Evolutionary conservation across 2,888 invertebrate species (phyloP), one percentile per base, ranked within the genome.

Genomic region (Gortyna flavago): DNA sequence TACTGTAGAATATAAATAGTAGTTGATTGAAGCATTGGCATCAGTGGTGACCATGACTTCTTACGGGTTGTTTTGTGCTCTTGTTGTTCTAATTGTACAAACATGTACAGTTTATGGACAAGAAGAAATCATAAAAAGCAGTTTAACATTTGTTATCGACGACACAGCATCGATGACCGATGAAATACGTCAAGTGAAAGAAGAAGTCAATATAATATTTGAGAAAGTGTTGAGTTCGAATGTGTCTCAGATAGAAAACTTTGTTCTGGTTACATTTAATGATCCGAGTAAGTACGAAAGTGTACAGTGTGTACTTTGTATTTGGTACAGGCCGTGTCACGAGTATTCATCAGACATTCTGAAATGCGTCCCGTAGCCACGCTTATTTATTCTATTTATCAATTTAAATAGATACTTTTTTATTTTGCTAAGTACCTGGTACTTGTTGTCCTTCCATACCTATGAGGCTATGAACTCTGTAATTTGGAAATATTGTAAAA

Each of bases 71-170:
- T 75, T 16, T 70, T 59, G 76, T 25, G 35, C 38, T 32, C 11
- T 86, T 61, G 2, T 77, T 21, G 2, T 59, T 16, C 9, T 81
- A 25, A 41, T 75, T 38, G 8, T 64, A 44, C 51, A 77, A 65
- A 44, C 16, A 66, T 82, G 72, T 77, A 21, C 48, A 62, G 69
- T 79, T 38, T 29, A 41, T 48, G 84, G 83, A 38, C 82, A 88
- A 38, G 83, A 86, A 32, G 80, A 80, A 57, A 83, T 85, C 48
- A 61, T 80, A 2, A 95, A 93, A 86, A 90, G 92, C 38, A 94
- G 94, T 88, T 88, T 96, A 13, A 90, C 92, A 0, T 95, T 95
- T 77, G 92, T 94, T 0, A 95, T 95, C 18, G 95, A 96, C 71
- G 90, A 93, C 29, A 95, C 95, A 0, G 68, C 0, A 0, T 95